These are phyloP conservation scores for Drosophila melanosoma DNA, from an alignment of 2,888 invertebrate species.

Conservation along the genomic window DNA sequence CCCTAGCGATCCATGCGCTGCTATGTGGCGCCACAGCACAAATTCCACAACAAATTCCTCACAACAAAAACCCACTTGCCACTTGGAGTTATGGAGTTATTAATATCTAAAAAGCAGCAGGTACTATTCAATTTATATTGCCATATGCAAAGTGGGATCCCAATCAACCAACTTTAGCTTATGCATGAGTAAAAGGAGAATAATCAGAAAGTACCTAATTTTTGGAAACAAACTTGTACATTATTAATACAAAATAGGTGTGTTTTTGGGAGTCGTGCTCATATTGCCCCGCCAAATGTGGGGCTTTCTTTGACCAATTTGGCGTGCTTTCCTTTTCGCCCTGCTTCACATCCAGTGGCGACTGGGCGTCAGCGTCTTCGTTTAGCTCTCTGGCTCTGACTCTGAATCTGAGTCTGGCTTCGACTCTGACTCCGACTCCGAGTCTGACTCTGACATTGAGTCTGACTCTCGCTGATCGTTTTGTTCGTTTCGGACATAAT, in stretches of 20 bases:
- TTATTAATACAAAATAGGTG: not conserved
- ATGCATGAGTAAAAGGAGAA: not conserved
- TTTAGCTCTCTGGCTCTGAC: constrained; percentile 2
- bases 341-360: constrained; percentile 4
- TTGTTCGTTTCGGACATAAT: constrained; percentile 83
- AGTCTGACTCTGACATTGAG: not conserved
- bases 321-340: constrained; percentile 43
- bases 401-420: not conserved
- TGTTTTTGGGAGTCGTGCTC: not conserved
- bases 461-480: constrained; percentile 63
- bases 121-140: not conserved
- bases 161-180: not conserved
- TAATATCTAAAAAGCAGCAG: not conserved
- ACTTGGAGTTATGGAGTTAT: not conserved
- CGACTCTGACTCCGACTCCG: not conserved
- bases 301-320: constrained; percentile 39
- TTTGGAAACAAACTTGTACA: not conserved
- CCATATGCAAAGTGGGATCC: not conserved
- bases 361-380: constrained; percentile 13
- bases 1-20: constrained; percentile 10
- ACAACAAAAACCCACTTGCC: not conserved
- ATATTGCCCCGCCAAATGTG: not conserved
- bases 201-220: not conserved
- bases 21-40: constrained; percentile 41
- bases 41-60: not conserved